These are phyloP conservation scores for Chamaedrilus cognettii DNA, from an alignment of 2,888 invertebrate genomes.

Conservation along the genomic window DNA sequence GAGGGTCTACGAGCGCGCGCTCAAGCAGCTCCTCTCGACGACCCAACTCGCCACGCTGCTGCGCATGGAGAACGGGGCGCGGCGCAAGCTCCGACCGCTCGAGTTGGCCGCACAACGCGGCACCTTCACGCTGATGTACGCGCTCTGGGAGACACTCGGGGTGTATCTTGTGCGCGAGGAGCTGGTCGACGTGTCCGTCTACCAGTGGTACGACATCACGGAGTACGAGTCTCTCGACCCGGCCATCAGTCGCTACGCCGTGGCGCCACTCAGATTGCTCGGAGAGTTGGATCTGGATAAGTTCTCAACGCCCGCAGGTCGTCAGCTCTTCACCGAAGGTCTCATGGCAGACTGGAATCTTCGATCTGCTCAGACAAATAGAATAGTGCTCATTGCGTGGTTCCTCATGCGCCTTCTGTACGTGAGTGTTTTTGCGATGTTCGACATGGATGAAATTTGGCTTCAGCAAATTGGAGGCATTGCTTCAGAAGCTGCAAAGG, in stretches of 20 bases:
- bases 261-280: not conserved
- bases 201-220: conserved; percentile 19
- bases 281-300: not conserved
- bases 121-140: conserved; percentile 6
- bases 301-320: conserved; percentile 1
- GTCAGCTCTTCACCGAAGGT: not conserved
- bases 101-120: conserved; percentile 22
- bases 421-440: not conserved
- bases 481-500: not conserved
- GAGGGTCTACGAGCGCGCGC: not conserved
- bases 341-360: conserved; percentile 8
- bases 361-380: not conserved
- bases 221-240: conserved; percentile 11
- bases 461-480: conserved; percentile 3
- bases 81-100: conserved; percentile 12
- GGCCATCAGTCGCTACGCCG: not conserved
- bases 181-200: conserved; percentile 5
- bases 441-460: conserved; percentile 16
- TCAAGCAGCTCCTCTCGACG: not conserved
- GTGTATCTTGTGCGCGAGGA: conserved; percentile 15
- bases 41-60: conserved; percentile 3
- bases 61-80: conserved; percentile 9
- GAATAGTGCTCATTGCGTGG: not conserved
- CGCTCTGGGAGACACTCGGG: conserved; percentile 8
- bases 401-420: not conserved